A percentile compares a stretch with the other conserved stretches of the same genome.
These are phyloP conservation scores for Halictus quadricinctus DNA, from an alignment of 2,888 invertebrate species.

Conservation along the genomic window DNA sequence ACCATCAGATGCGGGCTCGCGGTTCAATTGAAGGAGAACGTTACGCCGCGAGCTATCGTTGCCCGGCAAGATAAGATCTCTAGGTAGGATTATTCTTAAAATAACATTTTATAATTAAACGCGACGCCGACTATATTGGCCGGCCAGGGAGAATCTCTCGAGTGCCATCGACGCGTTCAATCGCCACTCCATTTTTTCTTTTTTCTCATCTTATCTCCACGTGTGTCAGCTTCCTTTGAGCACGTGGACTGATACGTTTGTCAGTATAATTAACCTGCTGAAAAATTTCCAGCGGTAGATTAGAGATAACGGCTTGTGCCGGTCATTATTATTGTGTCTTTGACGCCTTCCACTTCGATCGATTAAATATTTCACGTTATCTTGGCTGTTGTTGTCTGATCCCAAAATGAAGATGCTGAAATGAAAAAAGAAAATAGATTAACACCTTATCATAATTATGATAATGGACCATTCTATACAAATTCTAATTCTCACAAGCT, in stretches of 20 bases:
- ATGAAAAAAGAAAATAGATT: too few relatives aligned
- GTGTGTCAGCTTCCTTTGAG: neutral
- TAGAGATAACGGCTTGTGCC: neutral
- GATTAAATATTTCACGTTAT: neutral
- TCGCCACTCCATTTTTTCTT: neutral
- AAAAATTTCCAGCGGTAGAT: neutral
- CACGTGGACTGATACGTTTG: neutral
- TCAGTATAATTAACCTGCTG: neutral
- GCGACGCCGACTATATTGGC: neutral
- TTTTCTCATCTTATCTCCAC: neutral
- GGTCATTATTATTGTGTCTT: neutral
- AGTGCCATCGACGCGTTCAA: neutral
- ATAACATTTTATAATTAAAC: conserved; percentile 19
- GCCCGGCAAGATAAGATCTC: conserved; percentile 89
- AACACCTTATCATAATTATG: too few relatives aligned
- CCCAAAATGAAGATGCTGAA: neutral
- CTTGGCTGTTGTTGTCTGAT: neutral
- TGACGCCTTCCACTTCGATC: neutral
- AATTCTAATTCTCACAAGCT: neutral
- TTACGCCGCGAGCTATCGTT: conserved; percentile 89
- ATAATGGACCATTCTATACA: neutral
- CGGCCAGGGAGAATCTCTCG: neutral
- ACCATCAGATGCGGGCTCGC: conserved; percentile 93
- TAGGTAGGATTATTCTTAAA: conserved; percentile 83
- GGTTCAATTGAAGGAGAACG: conserved; percentile 92